Conservation (phyloP, 2,888 invertebrate genomes). For the Hirtodrosophila duncani region DNA sequence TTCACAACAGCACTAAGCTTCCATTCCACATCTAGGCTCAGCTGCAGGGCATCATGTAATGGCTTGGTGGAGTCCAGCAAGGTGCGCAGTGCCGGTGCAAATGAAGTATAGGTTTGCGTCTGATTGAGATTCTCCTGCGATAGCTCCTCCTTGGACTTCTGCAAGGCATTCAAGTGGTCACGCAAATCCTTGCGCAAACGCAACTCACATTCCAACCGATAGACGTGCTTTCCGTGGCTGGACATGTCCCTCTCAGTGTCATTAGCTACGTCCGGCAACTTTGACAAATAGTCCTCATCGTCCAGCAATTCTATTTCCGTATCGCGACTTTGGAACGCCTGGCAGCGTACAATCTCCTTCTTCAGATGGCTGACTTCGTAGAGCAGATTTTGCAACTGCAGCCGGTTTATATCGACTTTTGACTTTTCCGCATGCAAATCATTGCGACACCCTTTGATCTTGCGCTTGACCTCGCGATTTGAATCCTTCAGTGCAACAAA, state of each 20-base stretch:
- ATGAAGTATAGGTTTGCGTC: conserved; percentile 87
- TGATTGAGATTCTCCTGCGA: conserved; percentile 87
- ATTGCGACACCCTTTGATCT: conserved; percentile 90
- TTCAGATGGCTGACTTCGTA: conserved; percentile 96
- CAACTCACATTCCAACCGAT: conserved; percentile 94
- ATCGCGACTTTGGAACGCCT: conserved; percentile 96
- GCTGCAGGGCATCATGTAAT: conserved; percentile 90
- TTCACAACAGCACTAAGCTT: conserved; percentile 87
- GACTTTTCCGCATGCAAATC: conserved; percentile 89
- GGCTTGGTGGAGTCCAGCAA: conserved; percentile 90
- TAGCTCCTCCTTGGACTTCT: conserved; percentile 87
- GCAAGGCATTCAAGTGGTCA: conserved; percentile 85
- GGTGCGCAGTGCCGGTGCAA: conserved; percentile 87
- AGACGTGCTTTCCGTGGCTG: conserved; percentile 88
- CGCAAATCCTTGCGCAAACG: conserved; percentile 91
- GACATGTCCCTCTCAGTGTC: conserved; percentile 66
- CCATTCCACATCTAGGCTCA: conserved; percentile 88
- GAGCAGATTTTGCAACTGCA: conserved; percentile 93
- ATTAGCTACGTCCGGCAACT: conserved; percentile 77
- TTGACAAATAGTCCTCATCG: conserved; percentile 88
- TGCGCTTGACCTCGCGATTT: conserved; percentile 93
- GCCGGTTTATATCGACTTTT: conserved; percentile 91
- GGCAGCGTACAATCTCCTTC: conserved; percentile 95
- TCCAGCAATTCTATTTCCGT: conserved; percentile 93
- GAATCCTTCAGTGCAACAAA: conserved; percentile 92